Evolutionary conservation across 2,113 vertebrate genomes (phyloP).

Genomic region (Notothenia coriiceps): DNA sequence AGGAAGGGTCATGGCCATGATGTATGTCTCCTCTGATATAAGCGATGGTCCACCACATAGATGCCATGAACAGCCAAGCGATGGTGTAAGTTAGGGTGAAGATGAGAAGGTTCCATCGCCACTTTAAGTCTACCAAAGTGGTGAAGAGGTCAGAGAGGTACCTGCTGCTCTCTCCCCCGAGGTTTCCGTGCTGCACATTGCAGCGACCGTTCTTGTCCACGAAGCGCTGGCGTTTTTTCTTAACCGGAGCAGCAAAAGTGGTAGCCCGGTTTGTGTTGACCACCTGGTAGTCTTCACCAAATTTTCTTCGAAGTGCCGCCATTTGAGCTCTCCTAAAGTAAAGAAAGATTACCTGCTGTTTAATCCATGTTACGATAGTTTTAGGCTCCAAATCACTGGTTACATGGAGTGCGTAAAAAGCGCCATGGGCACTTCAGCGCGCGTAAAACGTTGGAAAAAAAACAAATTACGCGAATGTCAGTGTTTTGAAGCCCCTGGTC

Average conservation of each 20-base stretch:
- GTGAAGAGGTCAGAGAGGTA: constrained; percentile 93
- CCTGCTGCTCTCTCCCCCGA: constrained; percentile 89
- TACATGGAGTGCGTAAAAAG: constrained; percentile 80
- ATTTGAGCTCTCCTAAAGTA: constrained; percentile 71
- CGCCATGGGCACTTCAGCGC: constrained; percentile 73
- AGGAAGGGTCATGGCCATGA: constrained; percentile 82
- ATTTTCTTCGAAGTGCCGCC: constrained; percentile 89
- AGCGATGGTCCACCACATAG: constrained; percentile 93
- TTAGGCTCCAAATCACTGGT: constrained; percentile 46
- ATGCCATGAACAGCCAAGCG: constrained; percentile 92
- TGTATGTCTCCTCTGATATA: constrained; percentile 89
- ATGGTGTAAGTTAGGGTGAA: constrained; percentile 91
- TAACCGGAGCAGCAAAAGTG: constrained; percentile 82
- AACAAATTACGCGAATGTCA: background rate
- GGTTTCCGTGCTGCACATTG: constrained; percentile 91
- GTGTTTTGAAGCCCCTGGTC: background rate
- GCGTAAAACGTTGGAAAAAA: constrained; percentile 28
- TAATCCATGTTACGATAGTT: constrained; percentile 65
- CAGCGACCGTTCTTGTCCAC: constrained; percentile 93
- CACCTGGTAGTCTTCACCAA: constrained; percentile 90
- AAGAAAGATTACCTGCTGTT: constrained; percentile 3
- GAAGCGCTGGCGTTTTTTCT: constrained; percentile 90
- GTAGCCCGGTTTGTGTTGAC: constrained; percentile 81
- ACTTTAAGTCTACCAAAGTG: constrained; percentile 91
- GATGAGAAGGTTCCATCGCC: constrained; percentile 92